Conservation (phyloP, 53 echinoderm and acorn worm species). For the Patiria pectinifera region DNA sequence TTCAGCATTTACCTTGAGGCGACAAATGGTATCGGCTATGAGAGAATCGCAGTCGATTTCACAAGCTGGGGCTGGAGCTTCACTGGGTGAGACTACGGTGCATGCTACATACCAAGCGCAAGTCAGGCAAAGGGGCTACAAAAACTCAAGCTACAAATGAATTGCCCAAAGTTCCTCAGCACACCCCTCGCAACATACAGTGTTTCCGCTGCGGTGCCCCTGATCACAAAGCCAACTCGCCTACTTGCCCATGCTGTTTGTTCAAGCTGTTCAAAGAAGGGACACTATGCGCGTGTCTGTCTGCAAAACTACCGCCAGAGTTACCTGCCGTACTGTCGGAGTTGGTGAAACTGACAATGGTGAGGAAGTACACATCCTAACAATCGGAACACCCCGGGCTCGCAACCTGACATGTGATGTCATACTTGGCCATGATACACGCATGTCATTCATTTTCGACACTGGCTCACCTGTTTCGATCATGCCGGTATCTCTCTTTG, state of each 20-base stretch:
- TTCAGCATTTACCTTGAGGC: not conserved
- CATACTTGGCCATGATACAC: no score
- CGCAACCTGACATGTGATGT: no score
- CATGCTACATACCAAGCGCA: not conserved
- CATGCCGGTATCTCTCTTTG: no score
- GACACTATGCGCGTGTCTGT: constrained; percentile 17
- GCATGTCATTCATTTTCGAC: no score
- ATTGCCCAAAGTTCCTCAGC: no score
- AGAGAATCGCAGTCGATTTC: not conserved
- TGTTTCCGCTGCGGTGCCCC: not conserved
- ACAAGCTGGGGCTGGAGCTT: not conserved
- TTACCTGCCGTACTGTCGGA: not conserved
- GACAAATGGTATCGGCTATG: not conserved
- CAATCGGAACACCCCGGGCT: not conserved
- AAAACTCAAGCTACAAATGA: not conserved
- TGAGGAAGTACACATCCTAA: not conserved
- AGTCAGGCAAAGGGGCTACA: not conserved
- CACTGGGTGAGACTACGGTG: not conserved
- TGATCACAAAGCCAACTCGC: constrained; percentile 16
- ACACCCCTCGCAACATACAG: not conserved
- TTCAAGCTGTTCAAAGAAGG: constrained; percentile 27
- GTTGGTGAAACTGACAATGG: not conserved
- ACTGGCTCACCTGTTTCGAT: no score
- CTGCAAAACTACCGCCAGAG: constrained; percentile 5
- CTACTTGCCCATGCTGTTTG: constrained; percentile 11